Evolutionary conservation across 2,888 invertebrate genomes (phyloP), one percentile per base, ranked within the genome.

Genomic region (Oeneis ivallda): DNA sequence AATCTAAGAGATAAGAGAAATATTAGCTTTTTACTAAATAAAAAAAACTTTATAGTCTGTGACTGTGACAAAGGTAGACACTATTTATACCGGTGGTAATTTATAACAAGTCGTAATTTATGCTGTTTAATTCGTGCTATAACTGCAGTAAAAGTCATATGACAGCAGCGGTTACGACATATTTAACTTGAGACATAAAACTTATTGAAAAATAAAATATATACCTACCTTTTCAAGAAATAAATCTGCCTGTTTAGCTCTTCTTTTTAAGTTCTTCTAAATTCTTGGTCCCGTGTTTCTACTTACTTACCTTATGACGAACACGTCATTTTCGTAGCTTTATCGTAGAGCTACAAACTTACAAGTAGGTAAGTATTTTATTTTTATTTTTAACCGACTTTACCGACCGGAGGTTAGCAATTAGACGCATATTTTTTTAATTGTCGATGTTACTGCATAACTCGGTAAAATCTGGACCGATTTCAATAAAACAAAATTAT

Each of bases 41-140:
- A 47, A 45, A 47, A 45, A 49, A 49, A 37, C 34, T 49, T 59
- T 59, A 49, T 49, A 49, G 59, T 59, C 13, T 9, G 59, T n/a
- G 50, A 32, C 61, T 26, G 52, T 52, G 61, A 61, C 61, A 61
- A 26, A 61, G 47, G 39, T 52, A 61, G 52, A 52, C 52, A 61
- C 52, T 52, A 61, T 61, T 61, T 61, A 61, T 52, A 61, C 52
- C 61, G 61, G 19, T 43, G 50, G 50, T 61, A 43, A 61, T 52
- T 52, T 52, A 61, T 61, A 39, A 41, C 26, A 17, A 32, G 61
- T 61, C 52, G 32, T 61, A 52, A 52, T 61, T 61, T 52, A 61
- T 52, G 26, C 50, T 41, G 52, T 61, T 61, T 61, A 61, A 61
- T 61, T 61, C 41, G 59, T 59, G 52, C 50, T 39, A 41, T 41